Conservation (phyloP, 2,797 vertebrate species). For the Selene dorsalis region DNA sequence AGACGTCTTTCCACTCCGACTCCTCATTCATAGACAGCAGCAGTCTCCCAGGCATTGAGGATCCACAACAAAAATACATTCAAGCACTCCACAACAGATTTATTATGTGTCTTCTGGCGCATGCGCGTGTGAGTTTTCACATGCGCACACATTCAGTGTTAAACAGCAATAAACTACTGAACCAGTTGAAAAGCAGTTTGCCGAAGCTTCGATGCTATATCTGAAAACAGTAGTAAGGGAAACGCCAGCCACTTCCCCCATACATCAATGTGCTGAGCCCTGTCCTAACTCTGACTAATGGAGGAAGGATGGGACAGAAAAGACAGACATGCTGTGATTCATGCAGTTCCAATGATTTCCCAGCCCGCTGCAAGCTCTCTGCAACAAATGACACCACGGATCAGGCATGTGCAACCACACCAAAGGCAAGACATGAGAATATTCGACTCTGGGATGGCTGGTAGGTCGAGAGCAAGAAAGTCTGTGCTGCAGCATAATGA, state of each 20-base stretch:
- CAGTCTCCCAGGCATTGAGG: slow-evolving; percentile 34
- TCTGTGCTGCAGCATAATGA: slow-evolving; percentile 15
- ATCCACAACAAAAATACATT: slow-evolving; percentile 36
- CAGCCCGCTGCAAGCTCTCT: slow-evolving; percentile 11
- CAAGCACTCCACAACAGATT: slow-evolving; percentile 44
- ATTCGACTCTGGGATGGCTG: slow-evolving; percentile 6
- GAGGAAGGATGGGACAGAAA: slow-evolving; percentile 60
- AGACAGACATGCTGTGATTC: slow-evolving; percentile 65
- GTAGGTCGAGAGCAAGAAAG: slow-evolving; percentile 27
- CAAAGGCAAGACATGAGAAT: background rate
- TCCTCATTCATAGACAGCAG: slow-evolving; percentile 41
- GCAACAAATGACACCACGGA: slow-evolving; percentile 40
- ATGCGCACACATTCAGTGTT: slow-evolving; percentile 23
- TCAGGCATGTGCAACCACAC: slow-evolving; percentile 10
- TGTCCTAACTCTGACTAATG: slow-evolving; percentile 60
- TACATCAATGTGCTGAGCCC: slow-evolving; percentile 66
- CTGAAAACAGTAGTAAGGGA: slow-evolving; percentile 60
- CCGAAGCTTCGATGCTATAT: slow-evolving; percentile 44
- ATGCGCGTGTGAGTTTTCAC: slow-evolving; percentile 17
- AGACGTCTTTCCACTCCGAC: slow-evolving; percentile 41
- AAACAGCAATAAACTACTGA: slow-evolving; percentile 44
- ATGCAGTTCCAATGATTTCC: slow-evolving; percentile 51
- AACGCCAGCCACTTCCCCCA: slow-evolving; percentile 61
- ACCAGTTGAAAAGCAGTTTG: slow-evolving; percentile 60
- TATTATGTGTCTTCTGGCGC: slow-evolving; percentile 20